A percentile compares a stretch with the other conserved stretches of the same genome.
Conservation (phyloP, 1,140 invertebrate genomes). For the Heterodera schachtii region DNA sequence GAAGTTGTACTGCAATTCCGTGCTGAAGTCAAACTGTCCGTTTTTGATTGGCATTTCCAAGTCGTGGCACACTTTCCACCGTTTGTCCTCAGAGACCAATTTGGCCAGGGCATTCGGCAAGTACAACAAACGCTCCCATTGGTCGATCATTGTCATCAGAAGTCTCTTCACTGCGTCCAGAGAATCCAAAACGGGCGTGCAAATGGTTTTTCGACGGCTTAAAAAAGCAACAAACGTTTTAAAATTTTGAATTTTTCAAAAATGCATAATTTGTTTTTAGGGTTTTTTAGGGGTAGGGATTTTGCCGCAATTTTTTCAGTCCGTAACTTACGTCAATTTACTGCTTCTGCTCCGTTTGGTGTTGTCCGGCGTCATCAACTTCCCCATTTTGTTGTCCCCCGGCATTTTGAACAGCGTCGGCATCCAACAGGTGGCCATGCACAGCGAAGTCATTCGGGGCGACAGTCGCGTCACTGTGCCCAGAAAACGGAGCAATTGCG, state of each 20-base stretch:
- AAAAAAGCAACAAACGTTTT: background rate
- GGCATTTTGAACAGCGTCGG: constrained; percentile 38
- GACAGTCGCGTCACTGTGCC: constrained; percentile 29
- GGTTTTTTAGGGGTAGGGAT: too few species aligned
- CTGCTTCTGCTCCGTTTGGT: background rate
- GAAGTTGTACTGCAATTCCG: constrained; percentile 34
- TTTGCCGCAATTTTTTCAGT: too few species aligned
- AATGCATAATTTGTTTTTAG: background rate
- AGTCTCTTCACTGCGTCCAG: constrained; percentile 25
- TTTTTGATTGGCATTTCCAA: constrained; percentile 33
- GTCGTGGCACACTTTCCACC: constrained; percentile 24
- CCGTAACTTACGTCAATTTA: constrained; percentile 4
- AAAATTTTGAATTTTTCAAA: constrained; percentile 8
- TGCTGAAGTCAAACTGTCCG: constrained; percentile 35
- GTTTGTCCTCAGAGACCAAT: constrained; percentile 14
- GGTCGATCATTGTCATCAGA: constrained; percentile 36
- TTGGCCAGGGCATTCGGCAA: constrained; percentile 28
- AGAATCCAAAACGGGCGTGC: constrained; percentile 11
- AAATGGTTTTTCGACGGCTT: constrained; percentile 37
- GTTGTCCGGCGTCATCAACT: constrained; percentile 7
- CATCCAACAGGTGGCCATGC: constrained; percentile 44
- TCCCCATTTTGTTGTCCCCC: background rate
- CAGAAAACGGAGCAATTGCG: constrained; percentile 36
- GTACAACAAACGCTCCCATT: constrained; percentile 25
- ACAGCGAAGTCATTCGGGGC: constrained; percentile 31